These are phyloP conservation scores for Spheniscus mendiculus DNA, from an alignment of 2,113 vertebrate species.

Conservation along the genomic window DNA sequence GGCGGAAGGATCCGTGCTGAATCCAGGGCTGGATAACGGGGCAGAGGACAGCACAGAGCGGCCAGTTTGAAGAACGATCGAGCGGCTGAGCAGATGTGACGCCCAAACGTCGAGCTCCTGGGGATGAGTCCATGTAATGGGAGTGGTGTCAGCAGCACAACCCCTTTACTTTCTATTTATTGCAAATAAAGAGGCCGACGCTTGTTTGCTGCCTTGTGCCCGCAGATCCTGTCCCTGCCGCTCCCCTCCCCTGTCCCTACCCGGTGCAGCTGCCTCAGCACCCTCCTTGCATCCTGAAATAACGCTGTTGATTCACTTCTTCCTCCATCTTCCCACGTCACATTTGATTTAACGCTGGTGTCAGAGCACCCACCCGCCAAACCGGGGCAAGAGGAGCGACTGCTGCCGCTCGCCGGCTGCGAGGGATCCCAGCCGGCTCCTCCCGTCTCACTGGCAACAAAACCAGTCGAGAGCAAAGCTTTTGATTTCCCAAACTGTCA, in stretches of 20 bases:
- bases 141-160: fast-evolving
- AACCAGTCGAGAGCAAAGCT: background rate
- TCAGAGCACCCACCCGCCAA: background rate
- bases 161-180: background rate
- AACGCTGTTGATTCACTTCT: background rate
- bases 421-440: background rate
- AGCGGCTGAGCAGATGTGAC: background rate
- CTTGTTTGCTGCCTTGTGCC: fast-evolving
- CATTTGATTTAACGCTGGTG: background rate
- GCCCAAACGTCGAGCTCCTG: background rate
- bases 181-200: background rate
- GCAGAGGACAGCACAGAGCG: fast-evolving
- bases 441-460: background rate
- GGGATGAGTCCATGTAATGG: background rate
- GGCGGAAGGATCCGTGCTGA: background rate
- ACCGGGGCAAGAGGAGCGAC: fast-evolving
- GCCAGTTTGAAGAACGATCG: fast-evolving
- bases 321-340: background rate
- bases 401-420: fast-evolving
- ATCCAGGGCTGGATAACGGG: fast-evolving
- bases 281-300: background rate
- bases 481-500: background rate
- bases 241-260: too few relatives aligned
- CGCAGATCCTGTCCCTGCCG: fast-evolving
- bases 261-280: background rate